A percentile compares a stretch with the other conserved stretches of the same genome.
These are phyloP conservation scores for Boulengeromyrus knoepffleri DNA, from an alignment of 2,113 vertebrate genomes.

Conservation along the genomic window DNA sequence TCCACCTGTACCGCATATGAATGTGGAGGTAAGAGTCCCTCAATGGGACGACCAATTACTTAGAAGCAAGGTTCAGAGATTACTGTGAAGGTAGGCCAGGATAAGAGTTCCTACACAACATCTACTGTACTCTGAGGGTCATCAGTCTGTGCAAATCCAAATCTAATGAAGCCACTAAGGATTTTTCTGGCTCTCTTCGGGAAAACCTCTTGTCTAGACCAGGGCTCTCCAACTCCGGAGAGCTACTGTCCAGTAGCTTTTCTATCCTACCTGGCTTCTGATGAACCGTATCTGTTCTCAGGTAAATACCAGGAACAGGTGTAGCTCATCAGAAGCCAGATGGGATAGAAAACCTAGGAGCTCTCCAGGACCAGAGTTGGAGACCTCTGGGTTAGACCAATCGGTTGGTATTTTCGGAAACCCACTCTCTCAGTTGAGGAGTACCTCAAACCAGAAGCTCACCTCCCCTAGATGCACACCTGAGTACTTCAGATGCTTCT, in stretches of 20 bases:
- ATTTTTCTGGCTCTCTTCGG: not conserved
- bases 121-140: not conserved
- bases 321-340: too few species aligned
- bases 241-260: too few species aligned
- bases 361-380: too few species aligned
- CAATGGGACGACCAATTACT: not conserved
- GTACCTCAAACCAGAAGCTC: not conserved
- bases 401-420: not conserved
- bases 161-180: not conserved
- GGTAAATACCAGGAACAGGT: too few species aligned
- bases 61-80: not conserved
- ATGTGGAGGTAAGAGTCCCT: not conserved
- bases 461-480: not conserved
- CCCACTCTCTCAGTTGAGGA: not conserved
- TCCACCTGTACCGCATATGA: not conserved
- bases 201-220: not conserved
- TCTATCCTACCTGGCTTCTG: too few species aligned
- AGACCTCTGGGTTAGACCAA: too few species aligned
- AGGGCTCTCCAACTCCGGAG: not conserved
- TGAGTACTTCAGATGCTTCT: not conserved
- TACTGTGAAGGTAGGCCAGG: not conserved
- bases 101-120: not conserved
- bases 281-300: too few species aligned
- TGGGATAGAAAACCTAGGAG: too few species aligned
- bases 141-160: not conserved